Base-by-base conservation (phyloP, 2,113 vertebrate species). In the Desmodus rotundus region DNA sequence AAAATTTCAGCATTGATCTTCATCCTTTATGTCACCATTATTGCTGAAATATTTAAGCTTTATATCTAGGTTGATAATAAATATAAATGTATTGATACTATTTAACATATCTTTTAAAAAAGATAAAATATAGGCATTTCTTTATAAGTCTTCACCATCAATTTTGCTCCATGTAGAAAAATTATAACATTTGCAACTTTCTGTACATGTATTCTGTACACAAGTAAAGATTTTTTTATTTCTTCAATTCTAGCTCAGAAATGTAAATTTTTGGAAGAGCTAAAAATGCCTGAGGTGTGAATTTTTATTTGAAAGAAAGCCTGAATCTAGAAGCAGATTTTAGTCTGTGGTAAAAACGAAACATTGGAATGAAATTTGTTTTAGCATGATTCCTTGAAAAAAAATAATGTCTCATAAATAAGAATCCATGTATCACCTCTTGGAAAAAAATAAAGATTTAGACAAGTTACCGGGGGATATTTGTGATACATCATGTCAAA, bases 361-460 rank as follows among this genome's bases (percentile, higher is more conserved):
- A 93, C 4, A 26, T 41, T 86, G 54, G n/a, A 68, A 82, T 72
- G 52, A 24, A 91, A 58, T 91, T 80, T 86, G 28, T 9, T 70
- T 93, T 94, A 54, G n/a, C 65, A 52, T 85, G 11, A 70, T 89
- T 95, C 3, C 54, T 86, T 78, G 86, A 36, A 82, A 83, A 91
- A 94, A 94, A 87, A 67, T 93, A 80, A 4, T 58, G 28, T 58
- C n/a, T 94, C 28, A 87, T 96, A 65, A 68, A 76, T 91, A 91
- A 89, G 58, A 92, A 67, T 58, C 7, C 10, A 28, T 67, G 26
- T 83, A n/a, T 54, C 63, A 72, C 47, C 65, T 94, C 22, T 58
- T 86, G 77, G 77, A 24, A 87, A 61, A 61, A 96, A 82, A 61
- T 36, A 88, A 90, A 91, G 47, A 88, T 87, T 80, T 83, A 78